phyloP scores from a whole-genome alignment of 2,888 invertebrate genomes.

The Glyphotaelius pellucidus region DNA sequence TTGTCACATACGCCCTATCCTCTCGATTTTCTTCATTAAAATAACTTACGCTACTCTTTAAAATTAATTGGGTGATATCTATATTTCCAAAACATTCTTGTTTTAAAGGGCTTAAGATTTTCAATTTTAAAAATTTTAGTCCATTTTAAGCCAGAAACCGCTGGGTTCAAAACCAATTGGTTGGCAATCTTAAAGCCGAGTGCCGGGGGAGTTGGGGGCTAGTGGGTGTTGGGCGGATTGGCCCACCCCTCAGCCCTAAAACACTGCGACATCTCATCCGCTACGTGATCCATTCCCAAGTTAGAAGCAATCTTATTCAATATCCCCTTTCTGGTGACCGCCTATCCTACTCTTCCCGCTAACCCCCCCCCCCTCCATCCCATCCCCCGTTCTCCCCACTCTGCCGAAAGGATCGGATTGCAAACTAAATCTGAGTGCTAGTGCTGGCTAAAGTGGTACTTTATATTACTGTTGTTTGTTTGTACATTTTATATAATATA shows the following conservation, averaged over 20 bases:
- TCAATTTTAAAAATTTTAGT: no score
- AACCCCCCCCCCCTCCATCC: not conserved
- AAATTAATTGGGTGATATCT: no score
- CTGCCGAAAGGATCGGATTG: conserved; percentile 50
- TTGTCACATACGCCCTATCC: no score
- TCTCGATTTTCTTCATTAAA: no score
- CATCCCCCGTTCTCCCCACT: not conserved
- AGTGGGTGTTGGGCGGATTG: not conserved
- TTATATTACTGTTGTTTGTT: not conserved
- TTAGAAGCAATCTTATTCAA: conserved; percentile 80
- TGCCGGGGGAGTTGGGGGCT: not conserved
- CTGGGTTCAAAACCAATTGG: not conserved
- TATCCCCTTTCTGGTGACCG: conserved; percentile 71
- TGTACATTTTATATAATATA: not conserved
- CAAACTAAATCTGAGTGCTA: conserved; percentile 2
- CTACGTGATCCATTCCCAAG: conserved; percentile 80
- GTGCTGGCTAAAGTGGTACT: not conserved
- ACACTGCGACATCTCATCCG: conserved; percentile 80
- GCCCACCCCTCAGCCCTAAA: conserved; percentile 70
- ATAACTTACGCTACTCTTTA: no score
- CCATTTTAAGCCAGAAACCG: no score
- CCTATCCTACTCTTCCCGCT: conserved; percentile 67
- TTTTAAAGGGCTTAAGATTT: no score
- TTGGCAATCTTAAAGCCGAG: not conserved
- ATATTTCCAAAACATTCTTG: no score